Conservation (phyloP, 2,797 vertebrate genomes). For the Eurystomus glaucurus region DNA sequence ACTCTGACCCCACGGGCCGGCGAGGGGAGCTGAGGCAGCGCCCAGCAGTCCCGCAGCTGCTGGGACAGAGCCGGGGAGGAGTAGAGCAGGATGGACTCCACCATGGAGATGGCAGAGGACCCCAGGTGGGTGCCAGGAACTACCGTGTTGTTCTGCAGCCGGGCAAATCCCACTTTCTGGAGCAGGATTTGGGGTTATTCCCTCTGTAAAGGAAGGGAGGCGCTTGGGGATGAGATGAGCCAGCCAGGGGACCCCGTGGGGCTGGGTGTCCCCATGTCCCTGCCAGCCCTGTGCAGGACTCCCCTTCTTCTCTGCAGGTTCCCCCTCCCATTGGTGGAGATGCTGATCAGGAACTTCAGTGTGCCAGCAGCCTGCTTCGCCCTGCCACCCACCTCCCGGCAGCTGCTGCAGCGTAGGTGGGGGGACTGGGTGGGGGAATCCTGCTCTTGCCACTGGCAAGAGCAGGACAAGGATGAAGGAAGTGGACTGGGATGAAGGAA, state of each 20-base stretch:
- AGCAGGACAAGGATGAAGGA: not conserved
- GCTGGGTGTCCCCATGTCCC: accelerated
- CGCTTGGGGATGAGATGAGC: accelerated
- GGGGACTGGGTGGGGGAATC: not conserved
- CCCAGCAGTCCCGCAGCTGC: not conserved
- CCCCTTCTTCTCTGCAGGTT: conserved; percentile 67
- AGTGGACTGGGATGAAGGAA: not conserved
- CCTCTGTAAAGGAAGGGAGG: not conserved
- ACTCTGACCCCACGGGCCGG: conserved; percentile 49
- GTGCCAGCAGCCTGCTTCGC: conserved; percentile 80
- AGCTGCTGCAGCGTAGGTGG: conserved; percentile 80
- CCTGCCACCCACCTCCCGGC: conserved; percentile 72
- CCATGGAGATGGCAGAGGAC: conserved; percentile 58
- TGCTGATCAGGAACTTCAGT: conserved; percentile 80
- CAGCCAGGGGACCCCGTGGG: not conserved
- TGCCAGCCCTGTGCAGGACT: accelerated
- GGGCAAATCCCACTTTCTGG: not conserved
- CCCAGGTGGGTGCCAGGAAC: conserved; percentile 21
- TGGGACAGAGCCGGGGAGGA: not conserved
- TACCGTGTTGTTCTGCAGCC: accelerated
- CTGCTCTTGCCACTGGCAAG: accelerated
- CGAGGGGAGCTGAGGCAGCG: not conserved
- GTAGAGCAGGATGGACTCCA: conserved; percentile 16
- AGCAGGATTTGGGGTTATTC: not conserved
- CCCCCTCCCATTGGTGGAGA: conserved; percentile 67